Conservation (phyloP, 2,888 invertebrate genomes). For the Stictocephala bisonia region DNA sequence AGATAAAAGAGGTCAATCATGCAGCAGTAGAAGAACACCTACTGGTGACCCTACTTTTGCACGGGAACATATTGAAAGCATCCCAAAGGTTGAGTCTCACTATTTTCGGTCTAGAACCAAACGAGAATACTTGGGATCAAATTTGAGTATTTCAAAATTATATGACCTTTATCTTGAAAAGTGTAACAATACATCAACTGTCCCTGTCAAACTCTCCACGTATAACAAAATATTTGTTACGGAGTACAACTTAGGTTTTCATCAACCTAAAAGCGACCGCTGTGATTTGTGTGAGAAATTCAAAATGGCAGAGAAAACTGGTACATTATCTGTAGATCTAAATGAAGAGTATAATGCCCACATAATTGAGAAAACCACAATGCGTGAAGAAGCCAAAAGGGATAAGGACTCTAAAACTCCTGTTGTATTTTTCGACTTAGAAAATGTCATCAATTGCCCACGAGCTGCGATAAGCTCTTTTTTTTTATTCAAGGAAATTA, state of each 20-base stretch:
- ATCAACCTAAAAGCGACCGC: conserved; percentile 28
- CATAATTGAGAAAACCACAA: conserved; percentile 11
- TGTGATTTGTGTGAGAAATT: conserved; percentile 23
- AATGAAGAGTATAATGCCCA: conserved; percentile 13
- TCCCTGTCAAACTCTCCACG: conserved; percentile 22
- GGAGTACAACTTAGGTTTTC: conserved; percentile 9
- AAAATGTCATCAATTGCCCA: conserved; percentile 25
- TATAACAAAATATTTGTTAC: conserved; percentile 28
- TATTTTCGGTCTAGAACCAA: conserved; percentile 25
- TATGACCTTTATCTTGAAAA: conserved; percentile 22
- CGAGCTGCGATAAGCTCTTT: conserved; percentile 25
- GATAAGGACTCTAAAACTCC: conserved; percentile 20
- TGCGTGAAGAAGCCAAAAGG: conserved; percentile 29
- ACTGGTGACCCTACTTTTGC: conserved; percentile 12
- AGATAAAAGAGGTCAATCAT: conserved; percentile 32
- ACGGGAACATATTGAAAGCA: conserved; percentile 23
- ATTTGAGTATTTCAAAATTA: conserved; percentile 17
- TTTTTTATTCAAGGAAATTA: conserved; percentile 19
- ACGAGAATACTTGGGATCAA: conserved; percentile 20
- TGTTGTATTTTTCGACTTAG: conserved; percentile 20
- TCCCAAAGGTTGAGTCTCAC: conserved; percentile 20
- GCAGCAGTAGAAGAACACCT: conserved; percentile 17
- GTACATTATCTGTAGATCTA: conserved; percentile 14
- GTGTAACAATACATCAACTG: conserved; percentile 20
- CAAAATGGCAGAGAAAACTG: conserved; percentile 20